These are phyloP conservation scores for Ligdia adustata DNA, from an alignment of 2,888 invertebrate genomes.

Conservation along the genomic window DNA sequence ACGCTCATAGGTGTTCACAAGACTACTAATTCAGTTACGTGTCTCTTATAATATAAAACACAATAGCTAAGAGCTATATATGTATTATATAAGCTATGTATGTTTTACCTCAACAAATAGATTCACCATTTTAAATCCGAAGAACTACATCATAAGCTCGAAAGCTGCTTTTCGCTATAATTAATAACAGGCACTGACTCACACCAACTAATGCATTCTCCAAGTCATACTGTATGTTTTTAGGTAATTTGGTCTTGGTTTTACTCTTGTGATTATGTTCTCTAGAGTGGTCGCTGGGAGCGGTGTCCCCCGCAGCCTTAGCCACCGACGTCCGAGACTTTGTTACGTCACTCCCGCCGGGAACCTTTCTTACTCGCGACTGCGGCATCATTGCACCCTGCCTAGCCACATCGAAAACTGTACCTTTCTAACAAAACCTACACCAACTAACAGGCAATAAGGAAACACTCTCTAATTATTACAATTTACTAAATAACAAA, in stretches of 20 bases:
- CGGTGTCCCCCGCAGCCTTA: slow-evolving; percentile 42
- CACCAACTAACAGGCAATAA: slow-evolving; percentile 16
- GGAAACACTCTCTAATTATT: slow-evolving; percentile 13
- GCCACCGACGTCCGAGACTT: slow-evolving; percentile 30
- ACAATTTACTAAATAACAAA: slow-evolving; percentile 43
- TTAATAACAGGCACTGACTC: slow-evolving; percentile 41
- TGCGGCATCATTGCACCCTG: slow-evolving; percentile 49
- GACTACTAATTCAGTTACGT: no score
- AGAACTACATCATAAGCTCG: no score
- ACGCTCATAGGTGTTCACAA: no score
- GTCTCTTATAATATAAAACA: no score
- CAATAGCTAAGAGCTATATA: no score
- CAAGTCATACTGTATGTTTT: slow-evolving; percentile 66
- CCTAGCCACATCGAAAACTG: slow-evolving; percentile 30
- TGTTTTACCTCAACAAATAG: no score
- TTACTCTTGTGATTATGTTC: slow-evolving; percentile 44
- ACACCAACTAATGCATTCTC: slow-evolving; percentile 73
- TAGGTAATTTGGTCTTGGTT: slow-evolving; percentile 61
- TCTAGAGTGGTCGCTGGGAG: slow-evolving; percentile 24
- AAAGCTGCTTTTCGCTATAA: slow-evolving; percentile 26
- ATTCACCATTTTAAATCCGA: no score
- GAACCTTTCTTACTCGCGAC: slow-evolving; percentile 42
- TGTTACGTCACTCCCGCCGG: slow-evolving; percentile 26
- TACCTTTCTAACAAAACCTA: slow-evolving; percentile 26
- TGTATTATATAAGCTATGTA: no score